Percentiles rank a stretch among this genome's conserved stretches.
Evolutionary conservation across 2,888 invertebrate genomes (phyloP).

Genomic region (Ecdyonurus torrentis): DNA sequence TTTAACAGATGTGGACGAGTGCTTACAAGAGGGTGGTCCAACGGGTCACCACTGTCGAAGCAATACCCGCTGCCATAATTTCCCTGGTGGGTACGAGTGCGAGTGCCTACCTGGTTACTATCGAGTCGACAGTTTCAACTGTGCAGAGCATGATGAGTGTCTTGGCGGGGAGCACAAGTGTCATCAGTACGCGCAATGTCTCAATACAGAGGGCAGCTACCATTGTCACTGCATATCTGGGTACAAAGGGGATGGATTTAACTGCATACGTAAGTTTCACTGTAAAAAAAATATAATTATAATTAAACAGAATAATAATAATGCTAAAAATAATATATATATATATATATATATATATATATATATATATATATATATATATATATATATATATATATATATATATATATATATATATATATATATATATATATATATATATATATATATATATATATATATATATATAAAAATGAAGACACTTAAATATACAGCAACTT

Average conservation of each 20-base stretch:
- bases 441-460: no score
- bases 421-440: no score
- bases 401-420: no score
- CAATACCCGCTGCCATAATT: conserved; percentile 70
- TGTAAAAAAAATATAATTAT: not conserved
- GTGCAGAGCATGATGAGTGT: conserved; percentile 68
- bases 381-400: no score
- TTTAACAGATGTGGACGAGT: conserved; percentile 67
- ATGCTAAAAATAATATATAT: not conserved
- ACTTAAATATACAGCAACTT: no score
- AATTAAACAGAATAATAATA: not conserved
- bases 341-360: not conserved
- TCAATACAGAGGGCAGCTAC: conserved; percentile 68
- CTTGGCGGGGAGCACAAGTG: conserved; percentile 52
- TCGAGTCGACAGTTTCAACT: conserved; percentile 53
- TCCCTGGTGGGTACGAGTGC: conserved; percentile 65
- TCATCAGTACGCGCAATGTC: conserved; percentile 57
- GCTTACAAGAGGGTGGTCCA: conserved; percentile 54
- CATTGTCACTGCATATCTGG: conserved; percentile 55
- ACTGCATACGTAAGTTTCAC: conserved; percentile 53
- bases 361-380: not conserved
- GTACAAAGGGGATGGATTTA: conserved; percentile 59
- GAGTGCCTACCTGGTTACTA: conserved; percentile 66
- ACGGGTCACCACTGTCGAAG: conserved; percentile 73
- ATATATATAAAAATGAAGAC: no score